phyloP scores from a whole-genome alignment of 1,140 invertebrate genomes.

The Limonius californicus region DNA sequence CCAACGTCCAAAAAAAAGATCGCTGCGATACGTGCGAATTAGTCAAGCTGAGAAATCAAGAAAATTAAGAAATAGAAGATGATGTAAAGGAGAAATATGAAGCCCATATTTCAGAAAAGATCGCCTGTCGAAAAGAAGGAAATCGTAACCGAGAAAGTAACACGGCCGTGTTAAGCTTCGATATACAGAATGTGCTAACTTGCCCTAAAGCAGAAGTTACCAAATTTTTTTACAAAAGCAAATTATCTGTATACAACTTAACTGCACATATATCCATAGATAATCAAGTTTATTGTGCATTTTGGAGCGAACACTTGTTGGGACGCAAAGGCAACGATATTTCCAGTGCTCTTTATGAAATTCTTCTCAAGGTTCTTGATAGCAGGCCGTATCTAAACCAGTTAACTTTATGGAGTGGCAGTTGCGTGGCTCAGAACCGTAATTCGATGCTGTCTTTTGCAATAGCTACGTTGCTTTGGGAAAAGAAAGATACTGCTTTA shows the following conservation, averaged over 20 bases:
- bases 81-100: not conserved
- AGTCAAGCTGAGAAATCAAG: not conserved
- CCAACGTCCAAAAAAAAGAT: not conserved
- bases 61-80: not conserved
- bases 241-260: slow-evolving; percentile 6
- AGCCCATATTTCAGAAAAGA: not conserved
- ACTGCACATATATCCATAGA: slow-evolving; percentile 15
- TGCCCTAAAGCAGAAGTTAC: slow-evolving; percentile 30
- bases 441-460: slow-evolving; percentile 23
- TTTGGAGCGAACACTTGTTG: slow-evolving; percentile 13
- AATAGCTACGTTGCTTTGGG: slow-evolving; percentile 15
- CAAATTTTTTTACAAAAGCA: slow-evolving; percentile 29
- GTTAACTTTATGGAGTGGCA: slow-evolving; percentile 34
- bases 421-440: slow-evolving; percentile 15
- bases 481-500: not conserved
- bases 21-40: not conserved
- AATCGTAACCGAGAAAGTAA: not conserved
- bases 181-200: slow-evolving; percentile 34
- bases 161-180: slow-evolving; percentile 25
- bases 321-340: slow-evolving; percentile 16
- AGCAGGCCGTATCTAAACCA: slow-evolving; percentile 15
- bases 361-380: slow-evolving; percentile 21
- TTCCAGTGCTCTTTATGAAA: slow-evolving; percentile 17
- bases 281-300: slow-evolving; percentile 22
- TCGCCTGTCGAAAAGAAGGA: not conserved